A percentile compares a stretch with the other conserved stretches of the same genome.
These are phyloP conservation scores for Athripsodes cinereus DNA, from an alignment of 2,888 invertebrate species.

Conservation along the genomic window DNA sequence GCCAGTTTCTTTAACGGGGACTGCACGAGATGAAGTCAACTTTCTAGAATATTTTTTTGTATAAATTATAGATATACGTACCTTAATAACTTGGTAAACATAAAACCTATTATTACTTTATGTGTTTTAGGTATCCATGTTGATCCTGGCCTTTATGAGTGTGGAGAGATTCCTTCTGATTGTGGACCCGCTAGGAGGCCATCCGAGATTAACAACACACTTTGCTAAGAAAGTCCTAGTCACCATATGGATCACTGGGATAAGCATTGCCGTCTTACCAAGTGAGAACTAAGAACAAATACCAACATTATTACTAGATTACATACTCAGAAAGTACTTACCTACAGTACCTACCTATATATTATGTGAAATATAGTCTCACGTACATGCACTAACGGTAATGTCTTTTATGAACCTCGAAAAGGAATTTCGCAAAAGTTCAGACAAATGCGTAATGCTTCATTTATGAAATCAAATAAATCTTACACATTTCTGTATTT, in stretches of 20 bases:
- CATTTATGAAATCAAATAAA: not conserved
- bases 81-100: not conserved
- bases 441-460: too few species aligned
- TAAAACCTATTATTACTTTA: not conserved
- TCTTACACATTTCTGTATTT: not conserved
- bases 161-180: constrained; percentile 61
- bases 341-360: not conserved
- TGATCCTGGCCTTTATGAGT: constrained; percentile 64
- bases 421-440: too few species aligned
- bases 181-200: constrained; percentile 52
- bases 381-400: too few species aligned
- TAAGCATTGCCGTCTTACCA: constrained; percentile 58
- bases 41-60: not conserved
- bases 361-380: not conserved
- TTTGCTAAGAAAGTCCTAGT: constrained; percentile 47
- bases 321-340: too few species aligned
- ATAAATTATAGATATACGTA: not conserved
- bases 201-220: constrained; percentile 48
- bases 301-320: too few species aligned
- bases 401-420: too few species aligned
- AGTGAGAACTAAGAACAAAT: constrained; percentile 32
- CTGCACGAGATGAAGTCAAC: too few species aligned
- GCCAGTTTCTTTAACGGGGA: too few species aligned
- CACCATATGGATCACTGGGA: constrained; percentile 55
- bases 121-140: constrained; percentile 50